Conservation (phyloP, 1,140 invertebrate genomes). For the Lepidotrigona ventralis region DNA sequence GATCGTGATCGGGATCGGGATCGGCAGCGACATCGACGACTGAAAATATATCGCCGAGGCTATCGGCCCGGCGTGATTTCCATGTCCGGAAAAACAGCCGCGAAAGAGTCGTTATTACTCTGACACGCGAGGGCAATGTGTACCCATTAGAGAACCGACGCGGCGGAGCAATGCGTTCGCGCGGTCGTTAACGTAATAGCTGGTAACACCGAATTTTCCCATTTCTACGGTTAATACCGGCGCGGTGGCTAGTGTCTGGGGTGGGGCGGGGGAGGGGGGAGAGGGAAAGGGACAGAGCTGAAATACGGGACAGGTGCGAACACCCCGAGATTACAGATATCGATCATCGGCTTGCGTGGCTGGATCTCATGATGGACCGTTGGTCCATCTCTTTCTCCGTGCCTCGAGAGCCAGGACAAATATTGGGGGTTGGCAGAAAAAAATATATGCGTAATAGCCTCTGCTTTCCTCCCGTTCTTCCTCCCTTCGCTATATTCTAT, state of each 20-base stretch:
- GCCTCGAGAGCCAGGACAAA: neutral
- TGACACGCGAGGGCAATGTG: conserved; percentile 42
- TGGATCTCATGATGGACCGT: conserved; percentile 34
- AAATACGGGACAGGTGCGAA: conserved; percentile 33
- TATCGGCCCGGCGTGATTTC: conserved; percentile 27
- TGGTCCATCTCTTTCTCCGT: too few relatives aligned
- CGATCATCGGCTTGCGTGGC: conserved; percentile 33
- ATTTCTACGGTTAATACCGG: conserved; percentile 17
- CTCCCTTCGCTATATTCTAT: neutral
- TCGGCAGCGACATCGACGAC: neutral
- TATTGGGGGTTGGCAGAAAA: neutral
- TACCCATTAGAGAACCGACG: conserved; percentile 40
- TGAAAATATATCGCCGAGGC: conserved; percentile 12
- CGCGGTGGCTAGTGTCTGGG: neutral
- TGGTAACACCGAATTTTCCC: conserved; percentile 33
- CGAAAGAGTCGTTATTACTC: conserved; percentile 46
- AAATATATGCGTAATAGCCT: neutral
- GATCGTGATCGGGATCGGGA: conserved; percentile 2
- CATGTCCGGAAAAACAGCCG: conserved; percentile 35
- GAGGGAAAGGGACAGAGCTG: too few relatives aligned
- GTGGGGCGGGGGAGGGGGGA: too few relatives aligned
- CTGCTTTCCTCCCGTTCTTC: neutral
- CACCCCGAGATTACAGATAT: conserved; percentile 35
- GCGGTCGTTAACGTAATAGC: conserved; percentile 45
- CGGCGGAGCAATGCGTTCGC: neutral